Evolutionary conservation across 2,113 vertebrate genomes (phyloP).

Genomic region (Calonectris borealis): DNA sequence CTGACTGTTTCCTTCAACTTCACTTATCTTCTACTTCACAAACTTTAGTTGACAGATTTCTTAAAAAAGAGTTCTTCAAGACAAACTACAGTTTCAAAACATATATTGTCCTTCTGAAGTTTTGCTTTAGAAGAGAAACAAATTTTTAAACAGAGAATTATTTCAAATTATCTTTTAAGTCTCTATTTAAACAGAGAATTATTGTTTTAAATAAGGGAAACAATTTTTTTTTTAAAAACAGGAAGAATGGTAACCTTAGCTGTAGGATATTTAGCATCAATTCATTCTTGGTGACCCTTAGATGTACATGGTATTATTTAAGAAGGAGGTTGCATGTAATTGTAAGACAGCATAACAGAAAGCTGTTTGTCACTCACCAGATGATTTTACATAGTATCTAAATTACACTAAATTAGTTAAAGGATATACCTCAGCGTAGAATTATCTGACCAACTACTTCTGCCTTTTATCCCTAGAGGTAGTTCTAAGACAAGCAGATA

Average conservation of each 20-base stretch:
- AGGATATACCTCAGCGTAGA: not conserved
- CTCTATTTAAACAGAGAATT: not conserved
- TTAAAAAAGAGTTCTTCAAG: not conserved
- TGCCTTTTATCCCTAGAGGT: not conserved
- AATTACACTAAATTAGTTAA: not conserved
- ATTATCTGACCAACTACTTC: not conserved
- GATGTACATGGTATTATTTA: slow-evolving; percentile 14
- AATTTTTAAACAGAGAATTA: not conserved
- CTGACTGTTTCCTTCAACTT: not conserved
- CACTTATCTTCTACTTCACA: not conserved
- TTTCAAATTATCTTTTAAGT: not conserved
- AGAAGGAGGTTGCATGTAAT: not conserved
- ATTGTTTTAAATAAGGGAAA: not conserved
- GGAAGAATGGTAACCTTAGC: slow-evolving; percentile 10
- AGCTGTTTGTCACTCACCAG: not conserved
- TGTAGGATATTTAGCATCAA: not conserved
- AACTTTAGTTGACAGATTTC: not conserved
- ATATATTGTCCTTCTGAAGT: not conserved
- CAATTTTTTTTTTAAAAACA: not conserved
- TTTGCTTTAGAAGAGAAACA: not conserved
- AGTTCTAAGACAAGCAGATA: not conserved
- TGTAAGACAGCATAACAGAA: not conserved
- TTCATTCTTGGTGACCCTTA: slow-evolving; percentile 3
- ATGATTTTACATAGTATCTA: not conserved
- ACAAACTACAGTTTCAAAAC: not conserved